phyloP scores from a whole-genome alignment of 2,113 vertebrate genomes.

The Trichomycterus rosablanca region DNA sequence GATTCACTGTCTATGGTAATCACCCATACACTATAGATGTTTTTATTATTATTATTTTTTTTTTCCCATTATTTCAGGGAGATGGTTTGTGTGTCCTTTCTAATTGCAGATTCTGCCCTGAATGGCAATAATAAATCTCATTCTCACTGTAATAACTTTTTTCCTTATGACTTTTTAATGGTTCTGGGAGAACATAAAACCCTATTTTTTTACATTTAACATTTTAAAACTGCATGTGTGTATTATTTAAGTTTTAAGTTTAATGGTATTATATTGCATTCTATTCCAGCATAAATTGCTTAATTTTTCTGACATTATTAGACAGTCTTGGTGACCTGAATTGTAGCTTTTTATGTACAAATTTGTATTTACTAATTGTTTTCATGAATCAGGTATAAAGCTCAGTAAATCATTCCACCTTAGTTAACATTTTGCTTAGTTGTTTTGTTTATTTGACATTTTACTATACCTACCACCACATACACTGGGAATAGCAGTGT shows the following conservation, averaged over 20 bases:
- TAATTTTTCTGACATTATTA: not conserved
- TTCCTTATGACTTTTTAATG: not conserved
- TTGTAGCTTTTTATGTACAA: not conserved
- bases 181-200: no score
- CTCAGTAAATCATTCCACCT: not conserved
- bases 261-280: slow-evolving; percentile 3
- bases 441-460: not conserved
- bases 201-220: not conserved
- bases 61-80: no score
- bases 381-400: not conserved
- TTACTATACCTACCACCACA: no score
- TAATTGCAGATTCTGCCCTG: no score
- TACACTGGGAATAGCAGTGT: no score
- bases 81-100: no score
- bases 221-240: not conserved
- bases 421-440: not conserved
- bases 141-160: not conserved
- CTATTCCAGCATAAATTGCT: not conserved
- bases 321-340: not conserved
- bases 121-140: no score
- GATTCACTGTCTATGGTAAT: no score
- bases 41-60: no score
- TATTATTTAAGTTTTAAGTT: slow-evolving; percentile 6
- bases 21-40: no score
- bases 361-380: slow-evolving; percentile 8